Base-by-base conservation (phyloP, 2,888 invertebrate species). In the Scaptomyza reducta region DNA sequence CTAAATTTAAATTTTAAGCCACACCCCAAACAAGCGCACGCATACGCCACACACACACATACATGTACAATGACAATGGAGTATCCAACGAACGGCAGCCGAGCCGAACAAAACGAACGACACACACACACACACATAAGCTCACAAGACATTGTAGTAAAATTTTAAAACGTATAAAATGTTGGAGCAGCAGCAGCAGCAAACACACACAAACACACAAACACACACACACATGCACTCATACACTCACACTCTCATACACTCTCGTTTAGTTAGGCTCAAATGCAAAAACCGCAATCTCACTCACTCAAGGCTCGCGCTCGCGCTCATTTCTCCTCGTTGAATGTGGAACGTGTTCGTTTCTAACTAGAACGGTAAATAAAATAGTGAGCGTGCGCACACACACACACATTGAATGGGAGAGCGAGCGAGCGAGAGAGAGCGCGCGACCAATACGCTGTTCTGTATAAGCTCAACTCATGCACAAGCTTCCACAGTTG, bases 1-100 rank as follows among this genome's bases (percentile, higher is more conserved):
- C 79, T 63, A 74, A 91, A 91, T 91, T 90, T 90, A 89, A 91
- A 91, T 91, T 89, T 90, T 90, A 90, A 90, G 91, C 91, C 91
- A 91, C 91, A 89, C 91, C 91, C 88, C 87, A 74, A 83, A 88
- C 83, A 87, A 83, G 70, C 79, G 81, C 87, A 74, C 79, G 89
- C 75, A 89, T 81, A 80, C 65, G 38, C 49, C 74, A 73, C 69
- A 73, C 65, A 53, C 67, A 65, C 74, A 47, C 70, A 84, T 54
- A 73, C 76, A 59, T 40, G 53, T 33, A 62, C 40, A 16, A 40
- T 40, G 59, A 78, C 85, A 73, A 82, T 75, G 78, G 76, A 79
- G 73, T 68, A 16, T n/a, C 57, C 70, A 69, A 68, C 74, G 75
- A 79, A 72, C 77, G 69, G 59, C 75, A 68, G 62, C 58, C 79